Conservation (phyloP, 2,113 vertebrate genomes). For the Neoarius graeffei region DNA sequence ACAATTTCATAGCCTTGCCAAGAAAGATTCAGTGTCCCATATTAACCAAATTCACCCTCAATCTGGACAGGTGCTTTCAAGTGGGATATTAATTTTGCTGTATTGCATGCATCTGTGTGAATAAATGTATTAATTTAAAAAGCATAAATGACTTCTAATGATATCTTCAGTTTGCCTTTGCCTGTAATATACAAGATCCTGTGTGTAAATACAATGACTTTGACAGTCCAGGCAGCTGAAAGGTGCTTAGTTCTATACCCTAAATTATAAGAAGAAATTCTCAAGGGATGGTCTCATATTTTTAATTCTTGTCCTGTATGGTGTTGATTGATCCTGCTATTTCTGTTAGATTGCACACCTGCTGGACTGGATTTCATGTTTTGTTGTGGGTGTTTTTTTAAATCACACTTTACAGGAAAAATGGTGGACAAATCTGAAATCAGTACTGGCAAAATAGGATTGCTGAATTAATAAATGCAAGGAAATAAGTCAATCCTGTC, state of each 20-base stretch:
- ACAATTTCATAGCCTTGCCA: too few species aligned
- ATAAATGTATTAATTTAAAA: neutral
- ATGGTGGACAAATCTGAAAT: neutral
- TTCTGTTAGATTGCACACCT: neutral
- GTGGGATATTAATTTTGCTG: neutral
- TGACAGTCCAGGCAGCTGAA: neutral
- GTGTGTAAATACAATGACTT: neutral
- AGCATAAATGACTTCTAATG: neutral
- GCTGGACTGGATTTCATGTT: neutral
- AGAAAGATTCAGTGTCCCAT: neutral
- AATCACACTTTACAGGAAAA: neutral
- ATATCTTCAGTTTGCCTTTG: neutral
- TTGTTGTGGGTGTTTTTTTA: neutral
- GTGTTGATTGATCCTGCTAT: slow-evolving; percentile 57
- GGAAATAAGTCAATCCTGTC: neutral
- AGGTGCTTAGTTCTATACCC: slow-evolving; percentile 59
- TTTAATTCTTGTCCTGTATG: slow-evolving; percentile 49
- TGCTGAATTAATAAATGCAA: too few species aligned
- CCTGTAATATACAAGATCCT: neutral
- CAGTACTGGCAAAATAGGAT: too few species aligned
- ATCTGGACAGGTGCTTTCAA: neutral
- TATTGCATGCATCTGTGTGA: neutral
- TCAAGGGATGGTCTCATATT: neutral
- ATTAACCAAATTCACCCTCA: neutral
- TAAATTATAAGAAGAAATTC: neutral